These are phyloP conservation scores for Chroicocephalus ridibundus DNA, from an alignment of 2,113 vertebrate genomes.

Conservation along the genomic window DNA sequence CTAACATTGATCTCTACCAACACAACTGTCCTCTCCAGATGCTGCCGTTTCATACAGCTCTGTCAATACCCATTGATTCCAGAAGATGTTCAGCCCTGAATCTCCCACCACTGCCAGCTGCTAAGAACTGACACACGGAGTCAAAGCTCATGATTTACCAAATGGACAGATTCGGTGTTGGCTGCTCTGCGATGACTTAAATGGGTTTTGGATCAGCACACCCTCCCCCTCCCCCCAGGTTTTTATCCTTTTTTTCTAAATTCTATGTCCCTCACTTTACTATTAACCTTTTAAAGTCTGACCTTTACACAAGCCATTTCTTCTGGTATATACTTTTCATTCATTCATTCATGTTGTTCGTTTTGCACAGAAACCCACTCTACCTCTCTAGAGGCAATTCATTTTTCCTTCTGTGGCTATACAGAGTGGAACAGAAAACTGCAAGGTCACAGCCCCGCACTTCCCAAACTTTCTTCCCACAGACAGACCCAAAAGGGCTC, in stretches of 20 bases:
- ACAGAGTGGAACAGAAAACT: not conserved
- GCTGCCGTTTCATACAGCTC: not conserved
- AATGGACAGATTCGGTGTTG: not conserved
- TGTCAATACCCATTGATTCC: not conserved
- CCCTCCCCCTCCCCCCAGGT: not conserved
- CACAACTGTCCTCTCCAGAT: not conserved
- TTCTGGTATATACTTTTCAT: not conserved
- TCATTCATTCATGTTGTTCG: not conserved
- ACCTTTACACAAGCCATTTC: rapidly evolving
- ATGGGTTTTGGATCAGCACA: not conserved
- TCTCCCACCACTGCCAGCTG: not conserved
- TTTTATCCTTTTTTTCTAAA: not conserved
- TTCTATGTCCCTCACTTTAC: not conserved
- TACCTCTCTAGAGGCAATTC: not conserved
- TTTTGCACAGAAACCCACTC: not conserved
- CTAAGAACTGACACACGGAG: rapidly evolving
- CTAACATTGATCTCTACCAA: not conserved
- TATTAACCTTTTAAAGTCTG: not conserved
- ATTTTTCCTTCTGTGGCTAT: not conserved
- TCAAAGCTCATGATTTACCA: not conserved
- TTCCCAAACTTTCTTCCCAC: not conserved
- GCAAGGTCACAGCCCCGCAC: not conserved
- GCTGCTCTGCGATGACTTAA: not conserved
- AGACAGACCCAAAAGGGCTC: not conserved
- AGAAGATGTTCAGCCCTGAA: not conserved